Evolutionary conservation across 2,888 invertebrate genomes (phyloP).

Genomic region (Eupsilia transversa): DNA sequence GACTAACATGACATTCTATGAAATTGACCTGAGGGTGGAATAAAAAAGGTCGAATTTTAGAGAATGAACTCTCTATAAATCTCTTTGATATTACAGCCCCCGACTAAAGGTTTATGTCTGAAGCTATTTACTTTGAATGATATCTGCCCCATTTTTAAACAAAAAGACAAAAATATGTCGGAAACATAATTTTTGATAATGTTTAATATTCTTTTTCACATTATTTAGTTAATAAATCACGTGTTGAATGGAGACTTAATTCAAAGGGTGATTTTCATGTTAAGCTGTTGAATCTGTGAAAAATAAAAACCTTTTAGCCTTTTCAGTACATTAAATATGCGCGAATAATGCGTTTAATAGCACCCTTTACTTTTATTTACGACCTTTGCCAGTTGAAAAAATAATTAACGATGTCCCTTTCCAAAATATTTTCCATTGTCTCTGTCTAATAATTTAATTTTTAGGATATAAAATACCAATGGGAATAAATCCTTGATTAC

Average conservation of each 20-base stretch:
- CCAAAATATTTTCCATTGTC: slow-evolving; percentile 83
- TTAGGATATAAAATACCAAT: slow-evolving; percentile 67
- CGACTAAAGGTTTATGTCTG: slow-evolving; percentile 37
- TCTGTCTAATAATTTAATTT: slow-evolving; percentile 79
- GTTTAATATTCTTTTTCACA: slow-evolving; percentile 57
- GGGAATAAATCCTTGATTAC: slow-evolving; percentile 54
- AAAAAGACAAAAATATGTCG: slow-evolving; percentile 41
- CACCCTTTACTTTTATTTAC: slow-evolving; percentile 89
- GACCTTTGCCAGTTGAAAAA: slow-evolving; percentile 84
- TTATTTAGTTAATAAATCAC: slow-evolving; percentile 77
- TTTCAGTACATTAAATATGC: slow-evolving; percentile 90
- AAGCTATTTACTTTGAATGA: slow-evolving; percentile 44
- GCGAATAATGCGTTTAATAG: slow-evolving; percentile 90
- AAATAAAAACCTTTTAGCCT: slow-evolving; percentile 86
- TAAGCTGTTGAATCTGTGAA: slow-evolving; percentile 86
- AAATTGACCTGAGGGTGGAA: slow-evolving; percentile 52
- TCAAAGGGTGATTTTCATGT: slow-evolving; percentile 83
- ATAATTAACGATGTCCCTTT: slow-evolving; percentile 86
- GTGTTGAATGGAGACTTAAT: slow-evolving; percentile 84
- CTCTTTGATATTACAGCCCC: slow-evolving; percentile 46
- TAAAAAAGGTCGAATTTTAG: slow-evolving; percentile 61
- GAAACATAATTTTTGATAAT: slow-evolving; percentile 54
- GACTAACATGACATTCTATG: slow-evolving; percentile 56
- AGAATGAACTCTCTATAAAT: slow-evolving; percentile 62
- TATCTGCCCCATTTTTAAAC: slow-evolving; percentile 44